Evolutionary conservation across 2,888 invertebrate genomes (phyloP), one percentile per base, ranked within the genome.

Genomic region (Odontomyia ornata): DNA sequence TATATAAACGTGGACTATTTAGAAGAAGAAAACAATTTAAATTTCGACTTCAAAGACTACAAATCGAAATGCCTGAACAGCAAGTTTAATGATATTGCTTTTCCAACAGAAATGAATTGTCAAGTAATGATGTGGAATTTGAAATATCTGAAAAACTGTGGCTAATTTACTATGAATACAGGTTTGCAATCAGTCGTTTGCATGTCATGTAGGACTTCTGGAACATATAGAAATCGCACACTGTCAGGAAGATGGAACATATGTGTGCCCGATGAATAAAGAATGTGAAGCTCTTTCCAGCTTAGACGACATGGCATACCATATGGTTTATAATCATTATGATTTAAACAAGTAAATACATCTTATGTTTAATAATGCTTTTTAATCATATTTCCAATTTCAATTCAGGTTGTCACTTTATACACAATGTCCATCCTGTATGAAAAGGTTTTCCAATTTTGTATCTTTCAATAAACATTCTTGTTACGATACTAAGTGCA

Each of bases 391-490:
- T 56, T 47, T 72, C 0, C 21, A 43, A 23, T 11, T n/a, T 1
- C 11, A 27, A 28, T 77, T 11, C 25, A 64, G 77, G 7, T 71
- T 79, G 3, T 64, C 67, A 11, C 64, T 77, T 11, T 75, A 43
- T 60, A 57, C 64, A 4, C 56, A 76, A 77, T 86, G 86, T 64
- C 82, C 83, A 1, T 83, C 84, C 47, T 86, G 86, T 67, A 80
- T 80, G 15, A 81, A 83, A 77, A 81, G 82, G 1, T 86, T 84
- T 69, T 83, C 83, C 0, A 84, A 82, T 72, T 83, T 85, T 52
- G 15, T 82, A 25, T 82, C 83, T 4, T 84, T 83, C 25, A 86
- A 86, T 64, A 86, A 86, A 76, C 86, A 86, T 78, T 85, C 84
- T 0, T 86, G 86, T 30, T 84, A 83, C 43, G 81, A 81, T 47